Evolutionary conservation across 2,888 invertebrate species (phyloP).

Genomic region (Cantharis rustica): DNA sequence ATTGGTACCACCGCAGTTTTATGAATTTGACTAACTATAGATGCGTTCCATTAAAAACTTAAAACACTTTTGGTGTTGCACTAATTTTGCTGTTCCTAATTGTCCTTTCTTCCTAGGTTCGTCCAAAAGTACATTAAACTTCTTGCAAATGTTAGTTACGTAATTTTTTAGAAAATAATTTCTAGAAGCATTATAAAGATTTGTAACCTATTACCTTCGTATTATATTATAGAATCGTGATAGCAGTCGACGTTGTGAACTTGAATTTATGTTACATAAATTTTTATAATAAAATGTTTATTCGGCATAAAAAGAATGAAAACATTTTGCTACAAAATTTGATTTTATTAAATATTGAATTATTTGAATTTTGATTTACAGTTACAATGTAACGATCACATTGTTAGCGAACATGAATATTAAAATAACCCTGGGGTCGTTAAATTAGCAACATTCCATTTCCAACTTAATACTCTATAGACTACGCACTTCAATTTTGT

Average conservation of each 20-base stretch:
- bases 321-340: neutral
- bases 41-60: neutral
- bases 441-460: constrained; percentile 40
- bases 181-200: no score
- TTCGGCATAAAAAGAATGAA: neutral
- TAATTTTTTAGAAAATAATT: neutral
- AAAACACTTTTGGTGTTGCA: neutral
- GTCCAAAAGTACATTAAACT: neutral
- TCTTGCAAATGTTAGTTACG: neutral
- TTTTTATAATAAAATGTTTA: neutral
- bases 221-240: no score
- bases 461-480: constrained; percentile 30
- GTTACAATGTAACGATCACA: neutral
- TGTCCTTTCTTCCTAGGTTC: neutral
- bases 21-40: neutral
- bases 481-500: constrained; percentile 31
- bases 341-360: neutral
- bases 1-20: neutral
- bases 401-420: neutral
- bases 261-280: no score
- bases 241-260: no score
- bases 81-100: neutral
- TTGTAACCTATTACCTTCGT: no score
- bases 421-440: constrained; percentile 21
- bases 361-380: neutral